Evolutionary conservation across 2,113 vertebrate species (phyloP), one percentile per base, ranked within the genome.

Genomic region (Barnardius zonarius): DNA sequence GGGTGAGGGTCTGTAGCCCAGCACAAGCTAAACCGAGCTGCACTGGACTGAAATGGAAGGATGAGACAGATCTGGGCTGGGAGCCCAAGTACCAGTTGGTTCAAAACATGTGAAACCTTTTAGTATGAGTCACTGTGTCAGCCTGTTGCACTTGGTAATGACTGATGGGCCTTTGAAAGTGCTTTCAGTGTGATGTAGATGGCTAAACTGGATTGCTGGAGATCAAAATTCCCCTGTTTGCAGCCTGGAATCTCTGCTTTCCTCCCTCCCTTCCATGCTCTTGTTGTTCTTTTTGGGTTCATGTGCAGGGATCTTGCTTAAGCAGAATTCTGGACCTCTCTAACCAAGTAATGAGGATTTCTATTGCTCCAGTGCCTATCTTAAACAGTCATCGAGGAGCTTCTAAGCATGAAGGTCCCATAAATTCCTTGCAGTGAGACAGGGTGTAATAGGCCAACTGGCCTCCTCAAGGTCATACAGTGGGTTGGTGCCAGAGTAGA

Each of bases 51-150:
- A 57, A 79, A 82, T 33, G 74, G 92, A 18, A 90, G 54, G 81
- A 67, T 70, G 94, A 94, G 92, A 39, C 85, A 43, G 88, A 84
- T 86, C 88, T 93, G 88, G 93, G 96, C 93, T 80, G 79, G 70
- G 79, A 95, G 91, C 94, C 93, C 93, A 14, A 44, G 88, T 13
- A 27, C 13, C 88, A 95, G 93, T 54, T 95, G 93, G 79, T 83
- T 67, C 23, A 67, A 8, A 92, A 46, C 88, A 79, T 9, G 10
- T 63, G 83, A 70, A 54, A 16, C 39, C 17, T 75, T 88, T 68
- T n/a, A 46, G 82, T 6, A 6, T 35, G 83, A 93, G 85, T 90
- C 85, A 10, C 64, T 16, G 49, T n/a, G 94, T 63, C 67, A 13
- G 72, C 3, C 61, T 51, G 83, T 54, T 81, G 88, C 52, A 3